Evolutionary conservation across 2,113 vertebrate genomes (phyloP).

Genomic region (Nansenia antarctica): DNA sequence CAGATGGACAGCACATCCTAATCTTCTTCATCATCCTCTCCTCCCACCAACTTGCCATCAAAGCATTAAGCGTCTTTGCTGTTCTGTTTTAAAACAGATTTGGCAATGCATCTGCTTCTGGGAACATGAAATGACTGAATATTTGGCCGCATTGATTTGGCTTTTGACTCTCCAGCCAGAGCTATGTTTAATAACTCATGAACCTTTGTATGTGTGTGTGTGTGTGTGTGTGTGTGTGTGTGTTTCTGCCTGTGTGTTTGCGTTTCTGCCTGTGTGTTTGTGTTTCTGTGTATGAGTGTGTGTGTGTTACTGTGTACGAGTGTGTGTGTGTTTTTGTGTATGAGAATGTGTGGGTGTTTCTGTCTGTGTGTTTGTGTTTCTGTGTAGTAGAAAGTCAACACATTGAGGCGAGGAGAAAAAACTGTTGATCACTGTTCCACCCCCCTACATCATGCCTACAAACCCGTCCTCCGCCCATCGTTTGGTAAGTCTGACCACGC

Average conservation of each 20-base stretch:
- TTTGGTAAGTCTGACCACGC: no score
- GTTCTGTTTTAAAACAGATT: slow-evolving; percentile 23
- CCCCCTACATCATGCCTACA: no score
- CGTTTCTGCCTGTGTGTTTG: not conserved
- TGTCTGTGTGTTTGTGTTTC: no score
- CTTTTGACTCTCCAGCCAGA: not conserved
- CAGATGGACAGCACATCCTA: slow-evolving; percentile 54
- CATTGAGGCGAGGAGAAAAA: no score
- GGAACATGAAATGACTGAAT: no score
- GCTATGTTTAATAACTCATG: not conserved
- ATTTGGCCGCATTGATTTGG: not conserved
- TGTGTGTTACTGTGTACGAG: not conserved
- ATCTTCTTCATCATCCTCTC: slow-evolving; percentile 53
- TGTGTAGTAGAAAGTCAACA: no score
- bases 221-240: not conserved
- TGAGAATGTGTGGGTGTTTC: no score
- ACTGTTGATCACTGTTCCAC: no score
- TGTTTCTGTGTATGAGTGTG: not conserved
- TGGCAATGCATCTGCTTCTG: not conserved
- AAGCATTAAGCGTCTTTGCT: slow-evolving; percentile 16
- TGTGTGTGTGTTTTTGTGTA: no score
- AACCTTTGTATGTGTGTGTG: not conserved
- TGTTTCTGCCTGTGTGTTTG: not conserved
- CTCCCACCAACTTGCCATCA: slow-evolving; percentile 26
- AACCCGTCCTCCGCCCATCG: no score